Evolutionary conservation across 2,797 vertebrate species (phyloP), one percentile per base, ranked within the genome.

Genomic region (Leuciscus waleckii): DNA sequence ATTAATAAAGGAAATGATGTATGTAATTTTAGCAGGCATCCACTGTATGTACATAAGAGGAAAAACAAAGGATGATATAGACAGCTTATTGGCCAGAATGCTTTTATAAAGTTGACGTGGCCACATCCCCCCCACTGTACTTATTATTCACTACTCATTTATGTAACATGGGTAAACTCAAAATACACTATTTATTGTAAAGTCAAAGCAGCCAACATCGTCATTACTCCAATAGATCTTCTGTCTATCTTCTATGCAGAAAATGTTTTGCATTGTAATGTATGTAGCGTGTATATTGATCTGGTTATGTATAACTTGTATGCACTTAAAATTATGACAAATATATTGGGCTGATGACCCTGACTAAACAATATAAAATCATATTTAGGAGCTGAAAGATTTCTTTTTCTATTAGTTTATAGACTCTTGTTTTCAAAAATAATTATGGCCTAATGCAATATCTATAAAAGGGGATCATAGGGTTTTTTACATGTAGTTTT

Each of bases 181-280:
- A 73, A 65, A 51, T 79, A 79, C 51, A 82, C 82, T 94, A 94
- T 94, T 95, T 95, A 93, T 93, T 95, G 91, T 92, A 92, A 92
- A 94, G 91, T 90, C 68, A 86, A 90, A 88, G 35, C 63, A 85
- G 83, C 81, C 79, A 85, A 83, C 85, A 70, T 77, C 56, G 85
- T 89, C 88, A 89, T 90, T 86, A 32, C 14, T 74, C 49, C 10
- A 81, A 86, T 61, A 80, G 85, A 91, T 91, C 91, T 87, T 80
- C 82, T 29, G 39, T 88, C 78, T 80, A 86, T 83, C 58, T 86
- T 90, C 21, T 84, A 67, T 90, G 29, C 89, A 82, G 86, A 56
- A 84, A 88, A 86, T 86, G 63, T 90, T 81, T 84, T 63, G 63
- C 75, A 51, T 85, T 71, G 61, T 23, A 67, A 81, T 65, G 58